phyloP scores from a whole-genome alignment of 2,113 vertebrate genomes.

The Hyperopisus bebe region DNA sequence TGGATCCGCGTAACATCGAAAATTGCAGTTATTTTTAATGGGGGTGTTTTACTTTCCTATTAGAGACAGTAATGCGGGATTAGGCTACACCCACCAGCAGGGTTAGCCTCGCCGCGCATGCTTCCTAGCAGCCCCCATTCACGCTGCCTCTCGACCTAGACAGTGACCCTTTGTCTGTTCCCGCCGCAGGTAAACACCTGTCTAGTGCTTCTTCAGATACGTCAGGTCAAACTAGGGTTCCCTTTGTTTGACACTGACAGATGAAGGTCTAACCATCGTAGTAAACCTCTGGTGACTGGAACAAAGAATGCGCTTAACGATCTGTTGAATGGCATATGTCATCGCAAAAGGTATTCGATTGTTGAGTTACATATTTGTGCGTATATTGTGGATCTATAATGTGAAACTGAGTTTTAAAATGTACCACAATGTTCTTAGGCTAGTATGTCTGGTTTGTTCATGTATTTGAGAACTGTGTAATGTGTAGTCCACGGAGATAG shows the following conservation, averaged over 20 bases:
- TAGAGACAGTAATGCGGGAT: neutral
- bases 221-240: conserved; percentile 11
- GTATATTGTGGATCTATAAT: neutral
- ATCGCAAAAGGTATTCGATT: neutral
- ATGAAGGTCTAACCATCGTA: neutral
- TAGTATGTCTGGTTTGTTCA: neutral
- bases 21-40: neutral
- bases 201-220: conserved; percentile 20
- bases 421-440: neutral
- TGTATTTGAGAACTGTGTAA: neutral
- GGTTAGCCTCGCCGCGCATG: neutral
- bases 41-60: neutral
- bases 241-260: neutral
- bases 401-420: conserved; percentile 4
- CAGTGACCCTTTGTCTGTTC: conserved; percentile 33
- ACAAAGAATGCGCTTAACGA: neutral
- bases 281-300: neutral
- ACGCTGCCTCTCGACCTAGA: conserved; percentile 1
- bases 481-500: neutral
- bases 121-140: neutral
- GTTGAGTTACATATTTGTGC: neutral
- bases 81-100: neutral
- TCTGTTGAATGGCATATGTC: neutral
- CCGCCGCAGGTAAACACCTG: conserved; percentile 38
- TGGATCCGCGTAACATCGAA: neutral